phyloP scores from a whole-genome alignment of 2,113 vertebrate species.

The Myiozetetes cayanensis region DNA sequence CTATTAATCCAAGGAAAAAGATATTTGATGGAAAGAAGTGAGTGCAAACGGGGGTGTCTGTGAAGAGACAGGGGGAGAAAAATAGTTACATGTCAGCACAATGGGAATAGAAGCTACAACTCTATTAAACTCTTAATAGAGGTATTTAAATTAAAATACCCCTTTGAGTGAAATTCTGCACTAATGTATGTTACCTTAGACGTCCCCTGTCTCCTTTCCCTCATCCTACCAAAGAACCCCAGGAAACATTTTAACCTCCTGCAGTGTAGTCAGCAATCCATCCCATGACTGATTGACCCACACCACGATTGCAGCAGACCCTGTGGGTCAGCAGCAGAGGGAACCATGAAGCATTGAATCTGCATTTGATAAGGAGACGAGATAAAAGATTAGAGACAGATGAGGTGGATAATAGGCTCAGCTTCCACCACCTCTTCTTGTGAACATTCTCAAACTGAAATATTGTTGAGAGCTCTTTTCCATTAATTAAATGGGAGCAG shows the following conservation, averaged over 20 bases:
- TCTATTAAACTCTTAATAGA: slow-evolving; percentile 35
- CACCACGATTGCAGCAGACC: neutral
- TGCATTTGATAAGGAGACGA: neutral
- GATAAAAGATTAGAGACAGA: neutral
- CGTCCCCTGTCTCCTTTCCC: neutral
- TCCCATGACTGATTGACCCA: neutral
- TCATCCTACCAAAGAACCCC: neutral
- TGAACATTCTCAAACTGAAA: neutral
- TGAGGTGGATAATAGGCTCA: neutral
- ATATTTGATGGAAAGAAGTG: neutral
- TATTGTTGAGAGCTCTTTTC: neutral
- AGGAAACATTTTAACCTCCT: slow-evolving; percentile 6
- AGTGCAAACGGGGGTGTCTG: neutral
- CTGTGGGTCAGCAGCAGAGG: neutral
- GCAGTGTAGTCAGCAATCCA: neutral
- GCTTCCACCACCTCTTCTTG: neutral
- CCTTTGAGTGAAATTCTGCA: slow-evolving; percentile 43
- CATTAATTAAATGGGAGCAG: neutral
- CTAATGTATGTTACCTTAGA: slow-evolving; percentile 13
- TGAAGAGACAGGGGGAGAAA: neutral
- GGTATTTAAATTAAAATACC: slow-evolving; percentile 49
- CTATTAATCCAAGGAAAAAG: neutral
- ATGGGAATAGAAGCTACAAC: neutral
- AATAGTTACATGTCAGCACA: neutral
- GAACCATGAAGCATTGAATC: neutral